Evolutionary conservation across 2,113 vertebrate species (phyloP).

Genomic region (Otis tarda): DNA sequence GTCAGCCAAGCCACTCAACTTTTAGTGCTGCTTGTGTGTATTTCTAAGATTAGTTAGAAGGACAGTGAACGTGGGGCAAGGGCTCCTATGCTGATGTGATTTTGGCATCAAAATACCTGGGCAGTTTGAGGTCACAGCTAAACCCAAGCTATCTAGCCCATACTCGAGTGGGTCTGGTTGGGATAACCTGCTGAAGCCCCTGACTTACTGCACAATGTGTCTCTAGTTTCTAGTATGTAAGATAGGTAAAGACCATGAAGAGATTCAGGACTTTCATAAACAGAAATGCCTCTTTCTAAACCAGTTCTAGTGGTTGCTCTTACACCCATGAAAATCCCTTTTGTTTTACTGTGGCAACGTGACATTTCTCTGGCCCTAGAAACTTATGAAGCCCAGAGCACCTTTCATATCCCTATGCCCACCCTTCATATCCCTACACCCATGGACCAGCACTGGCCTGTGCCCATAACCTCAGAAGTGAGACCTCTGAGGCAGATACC

Average conservation of each 20-base stretch:
- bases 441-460: neutral
- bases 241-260: neutral
- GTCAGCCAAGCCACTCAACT: neutral
- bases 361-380: neutral
- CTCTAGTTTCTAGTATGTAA: neutral
- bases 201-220: neutral
- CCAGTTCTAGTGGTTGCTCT: neutral
- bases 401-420: neutral
- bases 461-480: neutral
- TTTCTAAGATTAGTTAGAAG: neutral
- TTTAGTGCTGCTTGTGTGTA: neutral
- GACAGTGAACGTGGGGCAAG: neutral
- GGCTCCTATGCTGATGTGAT: neutral
- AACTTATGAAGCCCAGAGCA: neutral
- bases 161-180: neutral
- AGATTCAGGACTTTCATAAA: neutral
- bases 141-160: neutral
- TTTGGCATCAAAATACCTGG: neutral
- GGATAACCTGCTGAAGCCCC: neutral
- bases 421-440: neutral
- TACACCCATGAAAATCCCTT: neutral
- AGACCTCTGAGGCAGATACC: neutral
- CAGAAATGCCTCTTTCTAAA: neutral
- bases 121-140: neutral
- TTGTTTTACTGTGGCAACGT: neutral